Evolutionary conservation across 2,113 vertebrate genomes (phyloP).

Genomic region (Sebastes fasciatus): DNA sequence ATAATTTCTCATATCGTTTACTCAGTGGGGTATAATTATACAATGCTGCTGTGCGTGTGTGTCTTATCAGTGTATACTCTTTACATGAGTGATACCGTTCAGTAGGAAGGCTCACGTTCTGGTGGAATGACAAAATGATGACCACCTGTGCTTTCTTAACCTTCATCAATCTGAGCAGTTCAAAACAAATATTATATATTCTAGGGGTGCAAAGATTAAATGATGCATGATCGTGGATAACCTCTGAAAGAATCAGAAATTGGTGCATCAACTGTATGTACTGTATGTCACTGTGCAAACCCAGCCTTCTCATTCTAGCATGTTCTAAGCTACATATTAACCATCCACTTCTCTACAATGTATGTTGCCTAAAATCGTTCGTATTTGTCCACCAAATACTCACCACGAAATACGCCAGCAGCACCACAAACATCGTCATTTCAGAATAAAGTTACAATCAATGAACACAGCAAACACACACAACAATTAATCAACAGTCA

Average conservation of each 20-base stretch:
- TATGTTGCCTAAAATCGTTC: background rate
- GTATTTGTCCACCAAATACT: background rate
- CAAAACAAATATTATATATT: background rate
- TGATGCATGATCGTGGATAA: background rate
- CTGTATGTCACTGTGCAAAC: too few relatives aligned
- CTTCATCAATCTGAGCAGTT: background rate
- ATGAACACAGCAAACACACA: background rate
- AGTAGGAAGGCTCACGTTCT: background rate
- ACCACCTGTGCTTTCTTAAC: background rate
- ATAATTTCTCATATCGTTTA: conserved; percentile 51
- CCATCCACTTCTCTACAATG: background rate
- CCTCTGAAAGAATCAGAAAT: background rate
- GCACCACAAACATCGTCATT: background rate
- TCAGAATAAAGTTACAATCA: background rate
- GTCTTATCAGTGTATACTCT: conserved; percentile 5
- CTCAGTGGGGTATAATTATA: conserved; percentile 58
- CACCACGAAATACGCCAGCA: background rate
- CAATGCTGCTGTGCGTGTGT: conserved; percentile 7
- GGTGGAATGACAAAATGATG: background rate
- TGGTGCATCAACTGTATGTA: background rate
- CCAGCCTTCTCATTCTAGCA: too few relatives aligned
- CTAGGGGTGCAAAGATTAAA: background rate
- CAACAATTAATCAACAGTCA: background rate
- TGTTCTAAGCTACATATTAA: too few relatives aligned
- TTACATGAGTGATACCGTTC: background rate